Percentiles rank a stretch among this genome's conserved stretches.
phyloP scores from a whole-genome alignment of 2,113 vertebrate species.

The Erpornis zantholeuca region DNA sequence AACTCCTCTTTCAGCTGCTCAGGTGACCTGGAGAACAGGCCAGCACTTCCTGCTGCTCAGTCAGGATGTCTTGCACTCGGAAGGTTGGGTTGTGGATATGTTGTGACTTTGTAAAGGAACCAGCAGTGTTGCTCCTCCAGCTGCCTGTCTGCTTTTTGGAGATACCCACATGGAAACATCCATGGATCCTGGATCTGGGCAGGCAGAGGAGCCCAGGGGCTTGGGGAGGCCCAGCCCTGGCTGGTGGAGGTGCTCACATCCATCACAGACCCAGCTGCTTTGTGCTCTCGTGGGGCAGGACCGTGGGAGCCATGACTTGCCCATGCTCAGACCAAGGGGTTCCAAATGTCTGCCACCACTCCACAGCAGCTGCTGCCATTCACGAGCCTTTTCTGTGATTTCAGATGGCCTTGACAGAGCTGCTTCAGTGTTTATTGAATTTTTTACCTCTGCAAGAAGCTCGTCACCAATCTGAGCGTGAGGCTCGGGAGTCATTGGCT shows the following conservation, averaged over 20 bases:
- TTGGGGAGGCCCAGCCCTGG: neutral
- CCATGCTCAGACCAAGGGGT: accelerated
- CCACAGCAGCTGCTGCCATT: neutral
- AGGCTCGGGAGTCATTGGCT: neutral
- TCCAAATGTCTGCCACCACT: neutral
- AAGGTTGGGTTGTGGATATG: neutral
- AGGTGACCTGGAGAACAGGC: neutral
- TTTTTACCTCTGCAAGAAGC: neutral
- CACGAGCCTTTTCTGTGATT: accelerated
- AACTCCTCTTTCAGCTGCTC: conserved; percentile 4
- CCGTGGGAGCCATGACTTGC: neutral
- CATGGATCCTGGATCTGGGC: neutral
- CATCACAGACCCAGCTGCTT: neutral
- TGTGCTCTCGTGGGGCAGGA: neutral
- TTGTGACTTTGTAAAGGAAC: neutral
- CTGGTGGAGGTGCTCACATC: neutral
- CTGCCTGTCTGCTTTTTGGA: neutral
- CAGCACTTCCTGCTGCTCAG: neutral
- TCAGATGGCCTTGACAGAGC: neutral
- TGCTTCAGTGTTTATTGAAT: neutral
- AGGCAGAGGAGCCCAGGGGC: neutral
- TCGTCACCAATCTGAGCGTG: accelerated
- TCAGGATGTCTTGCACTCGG: neutral
- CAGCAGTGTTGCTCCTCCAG: neutral
- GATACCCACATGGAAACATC: neutral